Percentiles rank a stretch among this genome's conserved stretches.
Conservation (phyloP, 1,140 invertebrate species). For the Stegodyphus dumicola region DNA sequence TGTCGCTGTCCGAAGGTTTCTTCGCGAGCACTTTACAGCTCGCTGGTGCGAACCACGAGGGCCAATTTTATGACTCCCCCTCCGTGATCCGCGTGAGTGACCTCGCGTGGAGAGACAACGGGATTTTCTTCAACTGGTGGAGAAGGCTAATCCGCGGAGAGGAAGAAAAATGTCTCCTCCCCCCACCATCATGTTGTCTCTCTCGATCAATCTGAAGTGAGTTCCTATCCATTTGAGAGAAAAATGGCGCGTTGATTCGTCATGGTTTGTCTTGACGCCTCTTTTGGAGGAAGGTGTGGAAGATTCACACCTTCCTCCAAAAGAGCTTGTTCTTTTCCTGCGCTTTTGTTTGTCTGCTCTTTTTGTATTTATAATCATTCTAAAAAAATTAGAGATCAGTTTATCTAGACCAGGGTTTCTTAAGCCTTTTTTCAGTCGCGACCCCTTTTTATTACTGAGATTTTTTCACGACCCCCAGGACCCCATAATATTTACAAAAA, state of each 20-base stretch:
- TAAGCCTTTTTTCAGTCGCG: too few species aligned
- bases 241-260: neutral
- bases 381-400: too few species aligned
- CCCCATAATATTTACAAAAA: too few species aligned
- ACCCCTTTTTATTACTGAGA: too few species aligned
- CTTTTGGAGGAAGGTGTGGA: neutral
- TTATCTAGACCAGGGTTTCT: too few species aligned
- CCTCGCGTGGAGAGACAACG: slow-evolving; percentile 13
- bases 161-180: too few species aligned
- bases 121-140: neutral
- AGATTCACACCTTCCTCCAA: too few species aligned
- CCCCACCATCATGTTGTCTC: too few species aligned
- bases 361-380: too few species aligned
- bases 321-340: too few species aligned
- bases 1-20: neutral
- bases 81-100: neutral
- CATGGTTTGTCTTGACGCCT: neutral
- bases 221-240: slow-evolving; percentile 7
- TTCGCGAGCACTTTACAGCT: neutral
- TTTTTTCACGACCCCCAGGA: too few species aligned
- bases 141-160: neutral
- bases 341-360: too few species aligned
- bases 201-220: neutral
- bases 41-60: slow-evolving; percentile 3
- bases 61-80: neutral